Conservation (phyloP, 2,113 vertebrate species). For the Galbula dea region DNA sequence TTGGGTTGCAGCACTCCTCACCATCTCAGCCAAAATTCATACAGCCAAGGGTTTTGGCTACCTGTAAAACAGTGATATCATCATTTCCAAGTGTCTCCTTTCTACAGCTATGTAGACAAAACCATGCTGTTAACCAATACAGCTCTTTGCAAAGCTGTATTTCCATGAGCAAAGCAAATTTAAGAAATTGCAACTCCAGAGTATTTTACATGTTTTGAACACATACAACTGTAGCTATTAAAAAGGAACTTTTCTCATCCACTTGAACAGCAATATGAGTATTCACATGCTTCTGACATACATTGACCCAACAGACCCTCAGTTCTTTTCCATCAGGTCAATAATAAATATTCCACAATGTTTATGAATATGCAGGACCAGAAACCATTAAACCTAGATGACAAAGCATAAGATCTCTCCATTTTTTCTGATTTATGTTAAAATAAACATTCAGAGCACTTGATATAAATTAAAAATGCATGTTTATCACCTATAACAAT, state of each 20-base stretch:
- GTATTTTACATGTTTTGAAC: background rate
- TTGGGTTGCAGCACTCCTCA: slow-evolving; percentile 17
- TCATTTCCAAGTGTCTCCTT: slow-evolving; percentile 29
- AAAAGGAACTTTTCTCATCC: background rate
- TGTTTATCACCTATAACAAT: background rate
- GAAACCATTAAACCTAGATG: background rate
- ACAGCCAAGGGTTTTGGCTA: slow-evolving; percentile 52
- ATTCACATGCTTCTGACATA: background rate
- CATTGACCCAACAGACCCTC: background rate
- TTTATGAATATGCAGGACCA: background rate
- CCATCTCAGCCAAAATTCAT: slow-evolving; percentile 34
- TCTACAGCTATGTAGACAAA: slow-evolving; percentile 24
- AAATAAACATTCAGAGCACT: background rate
- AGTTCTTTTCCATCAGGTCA: background rate
- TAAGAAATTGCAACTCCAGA: background rate
- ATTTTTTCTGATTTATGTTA: background rate
- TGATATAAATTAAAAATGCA: background rate
- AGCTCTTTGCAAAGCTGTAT: background rate
- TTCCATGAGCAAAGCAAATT: background rate
- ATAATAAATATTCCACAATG: background rate
- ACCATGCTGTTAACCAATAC: background rate
- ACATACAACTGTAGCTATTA: background rate
- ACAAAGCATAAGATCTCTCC: background rate
- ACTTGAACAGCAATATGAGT: background rate
- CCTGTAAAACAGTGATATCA: slow-evolving; percentile 58